Percentiles rank a stretch among this genome's conserved stretches.
These are phyloP conservation scores for Drosophila tropicalis DNA, from an alignment of 1,140 invertebrate genomes.

Conservation along the genomic window DNA sequence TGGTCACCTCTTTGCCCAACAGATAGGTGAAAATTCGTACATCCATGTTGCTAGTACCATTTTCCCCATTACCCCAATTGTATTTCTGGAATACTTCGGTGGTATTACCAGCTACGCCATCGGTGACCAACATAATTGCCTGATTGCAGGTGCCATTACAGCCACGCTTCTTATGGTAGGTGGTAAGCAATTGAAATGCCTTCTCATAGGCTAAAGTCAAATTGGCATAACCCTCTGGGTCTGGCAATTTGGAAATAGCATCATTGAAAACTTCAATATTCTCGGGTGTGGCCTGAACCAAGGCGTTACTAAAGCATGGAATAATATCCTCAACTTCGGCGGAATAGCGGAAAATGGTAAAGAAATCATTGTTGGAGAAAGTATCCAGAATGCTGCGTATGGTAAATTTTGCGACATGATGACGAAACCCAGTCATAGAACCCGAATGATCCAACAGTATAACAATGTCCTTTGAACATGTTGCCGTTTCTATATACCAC, in stretches of 20 bases:
- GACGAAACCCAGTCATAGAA: conserved; percentile 96
- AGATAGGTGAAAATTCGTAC: conserved; percentile 98
- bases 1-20: conserved; percentile 97
- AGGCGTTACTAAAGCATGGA: conserved; percentile 90
- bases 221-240: conserved; percentile 92
- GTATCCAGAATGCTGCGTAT: conserved; percentile 95
- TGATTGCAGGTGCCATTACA: conserved; percentile 93
- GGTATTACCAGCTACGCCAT: conserved; percentile 96
- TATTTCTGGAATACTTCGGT: conserved; percentile 94
- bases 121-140: conserved; percentile 99
- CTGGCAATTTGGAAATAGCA: conserved; percentile 86
- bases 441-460: conserved; percentile 97
- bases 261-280: conserved; percentile 92
- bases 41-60: conserved; percentile 86
- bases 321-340: conserved; percentile 88
- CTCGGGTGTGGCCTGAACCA: conserved; percentile 96
- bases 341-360: conserved; percentile 94
- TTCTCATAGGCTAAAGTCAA: conserved; percentile 92
- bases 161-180: conserved; percentile 85
- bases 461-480: conserved; percentile 98
- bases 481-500: conserved; percentile 98
- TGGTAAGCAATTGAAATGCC: conserved; percentile 93
- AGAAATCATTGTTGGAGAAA: conserved; percentile 98
- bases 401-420: conserved; percentile 88
- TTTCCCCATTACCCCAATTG: conserved; percentile 89